Evolutionary conservation across 2,888 invertebrate species (phyloP).

Genomic region (Scaptomyza parva): DNA sequence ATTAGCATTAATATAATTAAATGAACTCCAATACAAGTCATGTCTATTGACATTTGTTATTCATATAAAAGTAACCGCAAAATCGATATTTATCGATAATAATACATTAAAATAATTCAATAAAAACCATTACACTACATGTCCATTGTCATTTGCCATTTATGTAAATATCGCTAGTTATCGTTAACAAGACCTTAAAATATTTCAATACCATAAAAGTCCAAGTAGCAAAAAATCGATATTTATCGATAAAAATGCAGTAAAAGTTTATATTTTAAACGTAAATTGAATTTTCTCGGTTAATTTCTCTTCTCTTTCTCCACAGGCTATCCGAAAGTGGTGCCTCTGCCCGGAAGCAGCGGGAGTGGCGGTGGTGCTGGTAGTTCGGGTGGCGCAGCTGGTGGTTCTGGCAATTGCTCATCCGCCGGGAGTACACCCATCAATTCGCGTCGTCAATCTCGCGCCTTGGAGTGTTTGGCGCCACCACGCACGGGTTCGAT

Average conservation of each 20-base stretch:
- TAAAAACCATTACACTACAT: no score
- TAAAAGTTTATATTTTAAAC: not conserved
- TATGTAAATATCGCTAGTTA: no score
- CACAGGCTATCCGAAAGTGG: constrained; percentile 90
- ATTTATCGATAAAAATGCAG: not conserved
- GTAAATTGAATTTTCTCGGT: not conserved
- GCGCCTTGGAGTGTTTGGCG: constrained; percentile 88
- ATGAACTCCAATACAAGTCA: not conserved
- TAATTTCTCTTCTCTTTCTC: not conserved
- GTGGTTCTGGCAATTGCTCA: constrained; percentile 56
- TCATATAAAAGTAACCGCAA: not conserved
- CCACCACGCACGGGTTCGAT: constrained; percentile 87
- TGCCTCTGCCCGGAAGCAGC: constrained; percentile 89
- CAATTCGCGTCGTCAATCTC: constrained; percentile 85
- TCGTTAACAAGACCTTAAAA: no score
- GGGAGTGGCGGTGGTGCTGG: constrained; percentile 86
- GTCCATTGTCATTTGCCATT: no score
- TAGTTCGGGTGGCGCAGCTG: not conserved
- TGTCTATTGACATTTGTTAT: not conserved
- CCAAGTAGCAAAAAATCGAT: constrained; percentile 1
- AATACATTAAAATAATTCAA: not conserved
- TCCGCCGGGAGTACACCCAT: constrained; percentile 75
- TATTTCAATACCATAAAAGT: no score
- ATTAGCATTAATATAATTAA: no score
- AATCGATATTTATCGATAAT: constrained; percentile 1